Evolutionary conservation across 2,797 vertebrate species (phyloP), one percentile per base, ranked within the genome.

Genomic region (Halcyon smyrnensis): DNA sequence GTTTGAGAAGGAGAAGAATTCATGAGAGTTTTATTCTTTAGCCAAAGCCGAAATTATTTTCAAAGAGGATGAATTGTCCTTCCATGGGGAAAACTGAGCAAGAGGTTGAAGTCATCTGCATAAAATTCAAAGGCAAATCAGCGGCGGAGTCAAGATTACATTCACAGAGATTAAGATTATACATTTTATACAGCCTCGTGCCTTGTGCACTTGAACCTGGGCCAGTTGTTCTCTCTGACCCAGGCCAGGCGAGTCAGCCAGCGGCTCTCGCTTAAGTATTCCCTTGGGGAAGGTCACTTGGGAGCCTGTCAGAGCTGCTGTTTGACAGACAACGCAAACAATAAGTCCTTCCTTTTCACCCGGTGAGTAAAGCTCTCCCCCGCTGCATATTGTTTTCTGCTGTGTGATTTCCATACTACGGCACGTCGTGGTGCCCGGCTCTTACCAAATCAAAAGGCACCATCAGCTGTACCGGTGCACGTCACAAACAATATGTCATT

Each of bases 371-470:
- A 74, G 71, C 73, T 64, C 54, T 34, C 9, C 1, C 43, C 30
- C 70, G 23, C 32, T 2, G 28, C 8, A 3, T 3, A 30, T 11
- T 24, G 50, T 21, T 20, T 43, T 32, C 78, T 19, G 43, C 73
- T 24, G 17, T 8, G 48, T 8, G 6, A 9, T 39, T 8, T 15
- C 11, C 34, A 15, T 2, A 8, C 28, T 10, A 0, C 1, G 11
- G 59, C 59, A 46, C 48, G 39, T 9, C 37, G 8, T 10, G 43
- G 71, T 20, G 45, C 46, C 45, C 39, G 15, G 41, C 3, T 27
- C 37, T 21, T 46, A 41, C 6, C 39, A 51, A 51, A 69, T 9
- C 65, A 36, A 37, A n/a, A 34, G 0, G 5, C 8, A 16, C 27
- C 17, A 37, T 11, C 34, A 10, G 6, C 37, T 13, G 17, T 13